A percentile compares a stretch with the other conserved stretches of the same genome.
Evolutionary conservation across 2,888 invertebrate species (phyloP).

Genomic region (Orgyia antiqua): DNA sequence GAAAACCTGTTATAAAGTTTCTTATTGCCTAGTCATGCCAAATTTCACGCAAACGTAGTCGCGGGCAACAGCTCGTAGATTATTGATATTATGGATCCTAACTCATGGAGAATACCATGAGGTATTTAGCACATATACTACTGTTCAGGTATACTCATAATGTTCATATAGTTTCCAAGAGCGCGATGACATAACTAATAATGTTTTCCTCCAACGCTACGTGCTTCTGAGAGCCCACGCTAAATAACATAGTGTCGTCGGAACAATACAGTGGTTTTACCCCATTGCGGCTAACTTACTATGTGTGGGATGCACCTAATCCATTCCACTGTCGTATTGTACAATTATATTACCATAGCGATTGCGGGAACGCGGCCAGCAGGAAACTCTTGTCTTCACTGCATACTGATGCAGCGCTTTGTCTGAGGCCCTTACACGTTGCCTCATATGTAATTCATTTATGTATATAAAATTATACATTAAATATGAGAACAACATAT

Average conservation of each 20-base stretch:
- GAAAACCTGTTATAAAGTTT: too few relatives aligned
- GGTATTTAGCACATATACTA: too few relatives aligned
- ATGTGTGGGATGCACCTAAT: conserved; percentile 33
- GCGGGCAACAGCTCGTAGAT: too few relatives aligned
- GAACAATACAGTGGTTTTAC: conserved; percentile 42
- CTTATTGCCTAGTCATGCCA: too few relatives aligned
- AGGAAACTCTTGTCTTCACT: conserved; percentile 49
- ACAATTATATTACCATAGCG: conserved; percentile 67
- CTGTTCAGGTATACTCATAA: too few relatives aligned
- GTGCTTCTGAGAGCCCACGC: conserved; percentile 7
- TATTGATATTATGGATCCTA: too few relatives aligned
- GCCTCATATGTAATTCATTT: conserved; percentile 3
- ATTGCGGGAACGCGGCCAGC: conserved; percentile 62
- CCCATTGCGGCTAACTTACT: conserved; percentile 27
- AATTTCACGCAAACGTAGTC: too few relatives aligned
- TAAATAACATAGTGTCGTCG: conserved; percentile 18
- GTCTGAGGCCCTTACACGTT: conserved; percentile 14
- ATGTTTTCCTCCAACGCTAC: conserved; percentile 14
- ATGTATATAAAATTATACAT: conserved; percentile 1
- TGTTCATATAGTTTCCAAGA: too few relatives aligned
- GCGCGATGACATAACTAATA: conserved; percentile 5
- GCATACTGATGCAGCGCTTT: conserved; percentile 55
- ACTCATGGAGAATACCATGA: too few relatives aligned
- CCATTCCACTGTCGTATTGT: conserved; percentile 46
- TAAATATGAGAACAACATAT: too few relatives aligned